Evolutionary conservation across 35 echinoderm and acorn worm genomes (phyloP).

Genomic region (Lytechinus variegatus): DNA sequence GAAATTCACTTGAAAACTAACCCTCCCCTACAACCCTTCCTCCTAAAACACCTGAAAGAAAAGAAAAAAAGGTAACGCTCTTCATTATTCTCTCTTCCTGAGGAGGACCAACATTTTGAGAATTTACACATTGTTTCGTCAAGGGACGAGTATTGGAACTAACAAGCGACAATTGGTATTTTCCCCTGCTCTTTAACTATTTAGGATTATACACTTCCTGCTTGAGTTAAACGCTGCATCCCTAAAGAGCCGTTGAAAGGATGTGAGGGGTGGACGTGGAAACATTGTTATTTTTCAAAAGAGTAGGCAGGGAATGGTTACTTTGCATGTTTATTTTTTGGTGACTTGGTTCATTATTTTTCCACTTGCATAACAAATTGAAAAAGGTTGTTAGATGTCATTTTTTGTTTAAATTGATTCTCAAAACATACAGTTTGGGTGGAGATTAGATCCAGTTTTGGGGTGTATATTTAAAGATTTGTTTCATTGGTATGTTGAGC

Average conservation of each 20-base stretch:
- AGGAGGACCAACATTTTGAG: not conserved
- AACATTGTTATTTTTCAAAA: not conserved
- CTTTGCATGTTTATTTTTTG: not conserved
- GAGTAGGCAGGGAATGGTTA: not conserved
- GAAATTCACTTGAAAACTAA: not conserved
- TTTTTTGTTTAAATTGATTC: too few relatives aligned
- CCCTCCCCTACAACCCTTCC: not conserved
- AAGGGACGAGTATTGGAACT: not conserved
- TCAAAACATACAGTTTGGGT: too few relatives aligned
- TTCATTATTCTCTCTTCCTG: not conserved
- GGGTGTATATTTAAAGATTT: too few relatives aligned
- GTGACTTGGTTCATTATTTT: not conserved
- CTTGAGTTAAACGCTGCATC: not conserved
- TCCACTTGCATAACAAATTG: too few relatives aligned
- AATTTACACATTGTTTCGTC: not conserved
- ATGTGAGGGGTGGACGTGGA: not conserved
- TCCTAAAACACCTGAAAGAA: not conserved
- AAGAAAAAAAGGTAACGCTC: not conserved
- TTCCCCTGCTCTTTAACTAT: not conserved
- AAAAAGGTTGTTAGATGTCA: too few relatives aligned
- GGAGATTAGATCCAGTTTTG: too few relatives aligned
- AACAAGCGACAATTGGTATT: slow-evolving; percentile 7
- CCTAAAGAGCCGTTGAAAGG: not conserved
- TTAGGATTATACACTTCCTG: slow-evolving; percentile 25
- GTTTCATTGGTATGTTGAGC: too few relatives aligned